phyloP scores from a whole-genome alignment of 2,797 vertebrate species.

The Anguilla marmorata region DNA sequence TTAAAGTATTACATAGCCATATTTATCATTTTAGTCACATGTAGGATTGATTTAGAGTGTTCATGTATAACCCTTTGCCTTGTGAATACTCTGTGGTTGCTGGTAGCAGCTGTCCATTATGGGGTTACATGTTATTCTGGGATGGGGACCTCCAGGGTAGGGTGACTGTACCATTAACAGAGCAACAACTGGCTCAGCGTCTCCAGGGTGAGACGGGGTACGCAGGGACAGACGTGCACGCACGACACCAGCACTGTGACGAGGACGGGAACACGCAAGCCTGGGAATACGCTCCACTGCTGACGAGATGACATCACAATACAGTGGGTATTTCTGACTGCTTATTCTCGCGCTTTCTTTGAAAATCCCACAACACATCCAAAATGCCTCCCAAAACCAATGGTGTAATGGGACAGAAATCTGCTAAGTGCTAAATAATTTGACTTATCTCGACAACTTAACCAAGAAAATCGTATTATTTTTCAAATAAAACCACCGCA shows the following conservation, averaged over 20 bases:
- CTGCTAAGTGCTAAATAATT: not conserved
- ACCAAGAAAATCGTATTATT: not conserved
- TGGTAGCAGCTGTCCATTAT: not conserved
- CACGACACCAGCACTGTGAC: not conserved
- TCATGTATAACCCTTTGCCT: not conserved
- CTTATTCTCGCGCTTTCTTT: not conserved
- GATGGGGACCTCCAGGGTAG: not conserved
- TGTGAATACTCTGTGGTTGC: not conserved
- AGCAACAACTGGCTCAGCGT: not conserved
- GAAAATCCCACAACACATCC: not conserved
- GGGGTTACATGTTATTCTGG: not conserved
- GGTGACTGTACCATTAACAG: not conserved
- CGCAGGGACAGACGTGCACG: not conserved
- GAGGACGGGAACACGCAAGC: not conserved
- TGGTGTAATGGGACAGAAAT: no score
- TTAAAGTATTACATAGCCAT: not conserved
- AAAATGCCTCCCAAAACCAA: not conserved
- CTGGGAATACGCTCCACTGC: not conserved
- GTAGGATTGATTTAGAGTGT: not conserved
- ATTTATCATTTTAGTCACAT: not conserved
- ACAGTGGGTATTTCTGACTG: not conserved
- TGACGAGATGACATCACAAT: not conserved
- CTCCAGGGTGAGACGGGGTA: not conserved
- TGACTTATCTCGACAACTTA: not conserved
- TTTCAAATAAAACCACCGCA: not conserved